Evolutionary conservation across 2,797 vertebrate species (phyloP).

Genomic region (Threskiornis aethiopicus): DNA sequence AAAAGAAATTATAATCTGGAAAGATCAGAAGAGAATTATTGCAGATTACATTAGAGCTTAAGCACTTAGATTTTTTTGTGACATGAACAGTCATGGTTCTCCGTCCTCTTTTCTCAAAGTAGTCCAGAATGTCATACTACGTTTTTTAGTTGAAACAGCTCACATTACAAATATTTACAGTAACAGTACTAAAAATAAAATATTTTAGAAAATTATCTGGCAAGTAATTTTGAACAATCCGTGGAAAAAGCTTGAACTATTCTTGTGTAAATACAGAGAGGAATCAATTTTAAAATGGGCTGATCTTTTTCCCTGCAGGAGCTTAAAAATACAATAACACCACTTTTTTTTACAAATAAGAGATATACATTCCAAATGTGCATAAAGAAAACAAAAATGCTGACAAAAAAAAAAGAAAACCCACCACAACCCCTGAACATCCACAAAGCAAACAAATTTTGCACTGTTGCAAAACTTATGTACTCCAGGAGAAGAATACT

Average conservation of each 20-base stretch:
- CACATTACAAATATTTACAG: not conserved
- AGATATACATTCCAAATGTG: not conserved
- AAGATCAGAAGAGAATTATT: not conserved
- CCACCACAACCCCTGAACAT: not conserved
- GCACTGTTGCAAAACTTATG: not conserved
- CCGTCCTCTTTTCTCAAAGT: not conserved
- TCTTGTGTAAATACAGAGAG: not conserved
- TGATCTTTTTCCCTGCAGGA: not conserved
- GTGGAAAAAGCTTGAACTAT: not conserved
- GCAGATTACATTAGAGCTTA: not conserved
- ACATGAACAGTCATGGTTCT: not conserved
- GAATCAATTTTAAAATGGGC: not conserved
- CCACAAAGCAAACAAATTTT: not conserved
- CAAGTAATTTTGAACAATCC: not conserved
- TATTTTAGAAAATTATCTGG: not conserved
- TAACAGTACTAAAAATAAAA: not conserved
- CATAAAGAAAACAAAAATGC: conserved; percentile 9
- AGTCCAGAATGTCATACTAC: not conserved
- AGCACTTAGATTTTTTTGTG: not conserved
- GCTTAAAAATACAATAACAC: not conserved
- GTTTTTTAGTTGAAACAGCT: not conserved
- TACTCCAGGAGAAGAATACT: not conserved
- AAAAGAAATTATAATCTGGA: not conserved
- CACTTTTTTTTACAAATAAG: not conserved
- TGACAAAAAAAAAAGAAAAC: not conserved